Percentiles rank a stretch among this genome's conserved stretches.
phyloP scores from a whole-genome alignment of 2,113 vertebrate genomes.

The Daubentonia madagascariensis region DNA sequence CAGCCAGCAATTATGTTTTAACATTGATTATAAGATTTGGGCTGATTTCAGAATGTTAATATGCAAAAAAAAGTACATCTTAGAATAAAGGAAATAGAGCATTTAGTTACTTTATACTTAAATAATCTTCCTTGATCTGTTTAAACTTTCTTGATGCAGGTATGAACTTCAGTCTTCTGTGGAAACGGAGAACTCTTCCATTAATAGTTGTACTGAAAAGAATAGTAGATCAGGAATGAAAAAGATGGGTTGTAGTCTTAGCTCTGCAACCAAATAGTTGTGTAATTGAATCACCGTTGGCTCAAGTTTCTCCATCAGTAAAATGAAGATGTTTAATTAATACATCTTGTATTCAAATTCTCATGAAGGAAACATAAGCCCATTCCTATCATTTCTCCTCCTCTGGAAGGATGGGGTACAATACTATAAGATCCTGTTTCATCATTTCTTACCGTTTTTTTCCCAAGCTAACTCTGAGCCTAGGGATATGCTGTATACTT shows the following conservation, averaged over 20 bases:
- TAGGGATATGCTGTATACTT: not conserved
- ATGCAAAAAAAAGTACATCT: not conserved
- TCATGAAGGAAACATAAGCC: conserved; percentile 61
- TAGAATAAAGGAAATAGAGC: not conserved
- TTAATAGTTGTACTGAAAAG: not conserved
- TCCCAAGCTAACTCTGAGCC: not conserved
- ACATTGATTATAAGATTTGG: not conserved
- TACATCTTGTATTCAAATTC: conserved; percentile 52
- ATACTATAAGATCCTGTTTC: not conserved
- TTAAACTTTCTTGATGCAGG: not conserved
- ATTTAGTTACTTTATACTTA: not conserved
- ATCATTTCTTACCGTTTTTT: not conserved
- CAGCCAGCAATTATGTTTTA: not conserved
- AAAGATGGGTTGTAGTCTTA: not conserved
- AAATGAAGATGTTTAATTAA: conserved; percentile 77
- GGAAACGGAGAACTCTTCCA: not conserved
- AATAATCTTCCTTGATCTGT: not conserved
- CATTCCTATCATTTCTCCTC: conserved; percentile 39
- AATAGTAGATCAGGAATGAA: not conserved
- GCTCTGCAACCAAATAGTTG: conserved; percentile 59
- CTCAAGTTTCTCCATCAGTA: conserved; percentile 68
- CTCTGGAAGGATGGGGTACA: not conserved
- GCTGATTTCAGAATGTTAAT: conserved; percentile 16
- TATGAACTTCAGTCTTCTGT: not conserved
- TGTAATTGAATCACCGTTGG: conserved; percentile 62